Conservation (phyloP, 2,888 invertebrate species). For the Hedya salicella region DNA sequence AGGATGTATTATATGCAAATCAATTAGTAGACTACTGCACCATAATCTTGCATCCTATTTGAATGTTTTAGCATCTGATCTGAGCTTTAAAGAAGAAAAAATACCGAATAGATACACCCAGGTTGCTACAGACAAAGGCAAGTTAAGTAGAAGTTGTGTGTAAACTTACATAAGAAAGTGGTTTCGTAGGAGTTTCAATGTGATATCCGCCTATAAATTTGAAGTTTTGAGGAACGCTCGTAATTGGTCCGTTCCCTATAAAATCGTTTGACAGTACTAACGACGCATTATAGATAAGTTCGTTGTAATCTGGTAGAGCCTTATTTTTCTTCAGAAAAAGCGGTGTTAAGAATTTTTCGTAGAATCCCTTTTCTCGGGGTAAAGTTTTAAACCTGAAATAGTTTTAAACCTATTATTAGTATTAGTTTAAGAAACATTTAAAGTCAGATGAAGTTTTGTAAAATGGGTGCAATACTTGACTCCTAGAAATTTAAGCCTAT, state of each 20-base stretch:
- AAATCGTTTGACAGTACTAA: constrained; percentile 29
- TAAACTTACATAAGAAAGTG: background rate
- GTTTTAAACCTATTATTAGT: no score
- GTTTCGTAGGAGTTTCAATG: constrained; percentile 1
- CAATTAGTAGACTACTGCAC: no score
- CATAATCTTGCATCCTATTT: no score
- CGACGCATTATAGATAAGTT: constrained; percentile 28
- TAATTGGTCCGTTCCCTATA: constrained; percentile 6
- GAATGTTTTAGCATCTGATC: no score
- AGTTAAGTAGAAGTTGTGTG: background rate
- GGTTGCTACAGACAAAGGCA: no score
- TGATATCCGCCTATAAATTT: constrained; percentile 20
- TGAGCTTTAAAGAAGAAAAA: no score
- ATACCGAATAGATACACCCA: no score
- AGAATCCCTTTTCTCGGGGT: constrained; percentile 11
- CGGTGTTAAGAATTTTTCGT: constrained; percentile 8
- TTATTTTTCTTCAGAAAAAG: constrained; percentile 5
- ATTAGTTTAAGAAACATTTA: no score
- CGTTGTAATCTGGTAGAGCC: constrained; percentile 16
- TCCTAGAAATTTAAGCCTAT: no score
- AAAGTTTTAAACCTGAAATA: constrained; percentile 9
- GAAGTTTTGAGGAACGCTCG: constrained; percentile 17
- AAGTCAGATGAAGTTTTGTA: no score
- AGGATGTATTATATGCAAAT: no score
- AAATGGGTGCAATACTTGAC: no score